Evolutionary conservation across 2,113 vertebrate species (phyloP).

Genomic region (Cichladusa arquata): DNA sequence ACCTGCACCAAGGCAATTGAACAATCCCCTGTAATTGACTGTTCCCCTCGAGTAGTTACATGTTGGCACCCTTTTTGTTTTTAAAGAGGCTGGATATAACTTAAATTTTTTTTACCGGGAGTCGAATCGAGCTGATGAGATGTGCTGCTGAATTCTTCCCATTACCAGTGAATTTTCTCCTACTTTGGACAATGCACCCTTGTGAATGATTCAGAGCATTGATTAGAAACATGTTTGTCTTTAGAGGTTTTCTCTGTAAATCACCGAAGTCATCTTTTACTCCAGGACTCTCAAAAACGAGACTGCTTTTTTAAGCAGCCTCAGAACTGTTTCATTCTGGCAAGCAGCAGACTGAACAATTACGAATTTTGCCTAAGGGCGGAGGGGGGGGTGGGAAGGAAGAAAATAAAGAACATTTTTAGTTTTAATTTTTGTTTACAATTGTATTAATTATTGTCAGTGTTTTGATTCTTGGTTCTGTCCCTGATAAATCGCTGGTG

Average conservation of each 20-base stretch:
- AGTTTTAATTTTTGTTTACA: not conserved
- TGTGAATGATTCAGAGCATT: constrained; percentile 18
- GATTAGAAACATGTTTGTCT: constrained; percentile 35
- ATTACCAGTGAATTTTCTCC: not conserved
- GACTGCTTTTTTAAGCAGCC: not conserved
- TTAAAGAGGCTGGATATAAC: not conserved
- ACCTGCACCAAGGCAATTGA: not conserved
- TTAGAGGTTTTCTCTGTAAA: constrained; percentile 10
- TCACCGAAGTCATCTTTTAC: not conserved
- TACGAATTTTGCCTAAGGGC: not conserved
- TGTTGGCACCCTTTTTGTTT: not conserved
- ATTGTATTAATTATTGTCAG: not conserved
- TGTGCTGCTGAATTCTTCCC: not conserved
- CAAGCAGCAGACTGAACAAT: not conserved
- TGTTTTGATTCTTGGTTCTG: constrained; percentile 28
- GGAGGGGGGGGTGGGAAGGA: fast-evolving
- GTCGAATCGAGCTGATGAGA: not conserved
- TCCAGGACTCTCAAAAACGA: not conserved
- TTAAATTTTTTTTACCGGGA: not conserved
- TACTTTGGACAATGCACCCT: not conserved
- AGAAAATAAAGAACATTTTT: not conserved
- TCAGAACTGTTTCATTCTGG: not conserved
- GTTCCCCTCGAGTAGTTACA: not conserved
- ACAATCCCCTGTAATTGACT: not conserved
- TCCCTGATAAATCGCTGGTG: constrained; percentile 34